Base-by-base conservation (phyloP, 2,888 invertebrate species). In the Hypolimnas misippus region DNA sequence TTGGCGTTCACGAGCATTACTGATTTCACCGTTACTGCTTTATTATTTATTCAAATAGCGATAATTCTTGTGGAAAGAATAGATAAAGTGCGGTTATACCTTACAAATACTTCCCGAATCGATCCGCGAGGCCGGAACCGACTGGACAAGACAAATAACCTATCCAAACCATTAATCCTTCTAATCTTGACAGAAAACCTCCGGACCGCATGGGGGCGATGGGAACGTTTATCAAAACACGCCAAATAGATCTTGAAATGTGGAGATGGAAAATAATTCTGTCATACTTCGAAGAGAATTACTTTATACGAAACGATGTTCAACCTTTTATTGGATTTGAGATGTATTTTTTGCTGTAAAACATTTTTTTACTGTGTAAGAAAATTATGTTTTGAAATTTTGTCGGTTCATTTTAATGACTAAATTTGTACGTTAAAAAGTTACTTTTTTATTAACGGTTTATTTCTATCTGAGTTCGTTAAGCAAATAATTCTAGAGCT, bases 111-210 rank as follows among this genome's bases (percentile, higher is more conserved):
- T 38, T 46, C 46, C 25, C 55, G 50, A 53, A 42, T 29, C 55
- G 61, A 52, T 51, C 33, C 21, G 21, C 19, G 29, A 58, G 56
- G 64, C 77, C 74, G 73, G 75, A 75, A 76, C 74, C 74, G 68
- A 73, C 70, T 70, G 78, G 82, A 81, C 82, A 83, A 87, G 86
- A 87, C 86, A 85, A 87, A 87, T 83, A 83, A 77, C 79, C 76
- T 70, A 73, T 76, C 71, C 67, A 69, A 69, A 69, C 80, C 82
- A 88, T 87, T 86, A 87, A 88, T 88, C 85, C 82, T 80, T 77
- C 79, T 88, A 86, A 88, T 86, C 87, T 83, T 81, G 87, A 85
- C 87, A 79, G 82, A 84, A 81, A 83, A 79, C 82, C 81, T 81
- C 82, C 77, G 71, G 70, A 66, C 62, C 55, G 62, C 53, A 62